These are phyloP conservation scores for Cryptophagus acutangulus DNA, from an alignment of 2,888 invertebrate species.

Conservation along the genomic window DNA sequence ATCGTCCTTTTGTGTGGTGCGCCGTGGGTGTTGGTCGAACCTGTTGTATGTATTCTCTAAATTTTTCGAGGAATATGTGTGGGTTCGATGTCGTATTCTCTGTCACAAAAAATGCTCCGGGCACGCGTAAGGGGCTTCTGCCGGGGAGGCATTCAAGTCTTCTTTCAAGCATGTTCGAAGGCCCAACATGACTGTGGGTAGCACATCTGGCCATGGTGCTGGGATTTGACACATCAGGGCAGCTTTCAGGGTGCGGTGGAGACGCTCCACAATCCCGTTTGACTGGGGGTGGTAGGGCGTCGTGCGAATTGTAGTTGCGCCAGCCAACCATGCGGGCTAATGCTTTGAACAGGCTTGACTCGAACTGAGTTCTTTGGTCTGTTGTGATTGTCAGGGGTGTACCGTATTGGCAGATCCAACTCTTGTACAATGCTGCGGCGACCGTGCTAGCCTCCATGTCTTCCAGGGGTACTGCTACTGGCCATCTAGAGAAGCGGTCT, in stretches of 20 bases:
- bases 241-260: conserved; percentile 16
- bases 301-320: conserved; percentile 16
- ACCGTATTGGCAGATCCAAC: conserved; percentile 7
- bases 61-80: no score
- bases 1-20: conserved; percentile 8
- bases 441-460: conserved; percentile 15
- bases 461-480: conserved; percentile 18
- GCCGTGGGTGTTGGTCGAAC: conserved; percentile 11
- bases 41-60: conserved; percentile 8
- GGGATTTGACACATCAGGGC: conserved; percentile 9
- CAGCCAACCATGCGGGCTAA: conserved; percentile 17
- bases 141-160: conserved; percentile 13
- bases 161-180: conserved; percentile 5
- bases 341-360: neutral
- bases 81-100: no score
- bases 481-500: conserved; percentile 20
- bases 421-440: conserved; percentile 3
- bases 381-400: conserved; percentile 16
- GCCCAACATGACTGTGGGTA: conserved; percentile 13
- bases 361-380: conserved; percentile 13
- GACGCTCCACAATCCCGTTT: conserved; percentile 17
- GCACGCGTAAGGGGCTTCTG: conserved; percentile 30
- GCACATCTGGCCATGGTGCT: conserved; percentile 13
- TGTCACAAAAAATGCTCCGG: conserved; percentile 23
- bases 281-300: conserved; percentile 24